A percentile compares a stretch with the other conserved stretches of the same genome.
Conservation (phyloP, 2,888 invertebrate genomes). For the Drosophila subsilvestris region DNA sequence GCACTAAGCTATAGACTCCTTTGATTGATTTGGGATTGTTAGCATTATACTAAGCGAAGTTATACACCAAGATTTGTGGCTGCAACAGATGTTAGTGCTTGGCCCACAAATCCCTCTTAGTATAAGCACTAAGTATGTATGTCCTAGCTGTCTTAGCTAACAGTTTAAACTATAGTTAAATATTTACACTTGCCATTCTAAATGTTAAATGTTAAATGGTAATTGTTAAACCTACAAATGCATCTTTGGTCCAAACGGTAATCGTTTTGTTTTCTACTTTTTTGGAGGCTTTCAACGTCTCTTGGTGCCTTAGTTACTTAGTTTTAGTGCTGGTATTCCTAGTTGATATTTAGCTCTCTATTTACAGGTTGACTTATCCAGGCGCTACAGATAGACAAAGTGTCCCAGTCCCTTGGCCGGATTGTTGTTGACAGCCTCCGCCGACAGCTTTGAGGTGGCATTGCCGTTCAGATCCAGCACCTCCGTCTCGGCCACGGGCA, state of each 20-base stretch:
- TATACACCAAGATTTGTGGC: conserved; percentile 9
- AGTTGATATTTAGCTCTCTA: conserved; percentile 20
- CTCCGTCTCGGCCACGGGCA: conserved; percentile 62
- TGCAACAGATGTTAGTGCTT: not conserved
- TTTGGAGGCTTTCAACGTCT: conserved; percentile 5
- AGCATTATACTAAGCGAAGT: conserved; percentile 14
- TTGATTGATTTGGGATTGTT: conserved; percentile 44
- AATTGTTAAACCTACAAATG: conserved; percentile 64
- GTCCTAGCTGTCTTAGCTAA: not conserved
- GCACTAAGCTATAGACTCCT: conserved; percentile 69
- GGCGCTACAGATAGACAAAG: conserved; percentile 82
- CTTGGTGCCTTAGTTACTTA: conserved; percentile 9
- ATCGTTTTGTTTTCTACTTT: conserved; percentile 44
- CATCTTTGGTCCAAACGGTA: conserved; percentile 73
- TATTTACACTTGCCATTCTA: conserved; percentile 38
- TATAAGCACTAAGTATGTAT: conserved; percentile 1
- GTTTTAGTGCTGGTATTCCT: not conserved
- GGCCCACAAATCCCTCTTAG: conserved; percentile 1
- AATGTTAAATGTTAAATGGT: conserved; percentile 4
- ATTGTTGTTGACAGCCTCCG: conserved; percentile 83
- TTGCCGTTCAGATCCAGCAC: conserved; percentile 66
- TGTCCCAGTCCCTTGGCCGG: conserved; percentile 83
- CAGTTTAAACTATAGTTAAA: not conserved
- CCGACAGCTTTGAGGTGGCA: conserved; percentile 41
- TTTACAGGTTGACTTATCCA: conserved; percentile 33